These are phyloP conservation scores for Porites evermanni DNA, from an alignment of 92 coral and sea anemone genomes.

Conservation along the genomic window DNA sequence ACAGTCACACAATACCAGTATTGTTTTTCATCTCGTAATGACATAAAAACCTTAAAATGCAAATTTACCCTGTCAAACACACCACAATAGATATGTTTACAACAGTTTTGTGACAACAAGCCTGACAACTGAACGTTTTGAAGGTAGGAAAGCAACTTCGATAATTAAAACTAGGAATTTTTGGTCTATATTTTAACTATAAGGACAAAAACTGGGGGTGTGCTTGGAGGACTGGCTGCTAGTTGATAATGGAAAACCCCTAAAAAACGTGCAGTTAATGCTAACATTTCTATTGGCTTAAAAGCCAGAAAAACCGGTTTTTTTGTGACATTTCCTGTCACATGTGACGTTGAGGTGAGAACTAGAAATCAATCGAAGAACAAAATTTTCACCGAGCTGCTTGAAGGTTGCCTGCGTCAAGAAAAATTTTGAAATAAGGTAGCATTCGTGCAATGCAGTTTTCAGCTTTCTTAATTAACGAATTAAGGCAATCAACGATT, in stretches of 20 bases:
- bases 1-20: background rate
- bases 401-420: too few relatives aligned
- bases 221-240: slow-evolving; percentile 15
- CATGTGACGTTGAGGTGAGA: slow-evolving; percentile 19
- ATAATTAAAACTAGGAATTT: background rate
- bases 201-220: slow-evolving; percentile 11
- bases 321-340: slow-evolving; percentile 41
- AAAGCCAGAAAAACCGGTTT: slow-evolving; percentile 49
- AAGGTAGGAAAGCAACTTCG: background rate
- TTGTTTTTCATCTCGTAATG: slow-evolving; percentile 2
- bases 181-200: background rate
- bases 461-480: too few relatives aligned
- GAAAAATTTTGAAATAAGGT: background rate
- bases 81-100: slow-evolving; percentile 36
- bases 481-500: background rate
- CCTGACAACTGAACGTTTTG: background rate
- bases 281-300: slow-evolving; percentile 21
- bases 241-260: slow-evolving; percentile 44
- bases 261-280: slow-evolving; percentile 9
- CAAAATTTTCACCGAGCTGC: too few relatives aligned
- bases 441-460: too few relatives aligned
- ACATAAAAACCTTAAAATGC: slow-evolving; percentile 37
- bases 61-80: slow-evolving; percentile 5
- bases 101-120: slow-evolving; percentile 21
- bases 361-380: background rate